Evolutionary conservation across 2,797 vertebrate genomes (phyloP), one percentile per base, ranked within the genome.

Genomic region (Champsocephalus esox): DNA sequence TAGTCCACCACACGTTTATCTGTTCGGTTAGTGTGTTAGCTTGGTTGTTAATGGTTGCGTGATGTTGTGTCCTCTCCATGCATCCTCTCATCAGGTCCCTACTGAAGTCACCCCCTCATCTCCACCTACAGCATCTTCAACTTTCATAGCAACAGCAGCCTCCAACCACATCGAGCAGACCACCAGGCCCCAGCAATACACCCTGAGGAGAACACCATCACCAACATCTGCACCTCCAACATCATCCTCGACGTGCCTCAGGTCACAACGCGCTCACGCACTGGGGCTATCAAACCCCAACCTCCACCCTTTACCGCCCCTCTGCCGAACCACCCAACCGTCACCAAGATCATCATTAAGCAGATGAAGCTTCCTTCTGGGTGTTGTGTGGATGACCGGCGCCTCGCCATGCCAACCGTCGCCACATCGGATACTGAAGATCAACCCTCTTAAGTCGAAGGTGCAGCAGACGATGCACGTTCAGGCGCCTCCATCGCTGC

Each of bases 321-420:
- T 38, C 0, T 67, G 51, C 86, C 88, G 9, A 82, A 86, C 73
- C 88, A 80, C 0, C 92, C 92, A 66, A 82, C 92, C 8, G 95
- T 97, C 86, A 94, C 96, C 64, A 98, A 97, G 87, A 96, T 97
- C 87, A 95, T 97, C 86, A 96, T 97, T 85, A 96, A 96, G 80
- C 96, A 96, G 85, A 92, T 92, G 75, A 91, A 91, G 60, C 82
- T 91, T 5, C 34, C 34, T 38, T 38, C 34, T n/a, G 1, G 34
- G 34, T 38, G 34, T 38, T 38, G 34, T 38, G 34, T 38, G 89
- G 32, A 82, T 71, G 0, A 17, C 87, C 0, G 81, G 87, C 17
- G 85, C 92, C 1, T 90, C 92, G 5, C 77, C 85, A 1, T 96
- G 94, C 17, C 96, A 95, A 81, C 96, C 97, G 0, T 96, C 97